Evolutionary conservation across 2,797 vertebrate genomes (phyloP), one percentile per base, ranked within the genome.

Genomic region (Gambusia yucatana): DNA sequence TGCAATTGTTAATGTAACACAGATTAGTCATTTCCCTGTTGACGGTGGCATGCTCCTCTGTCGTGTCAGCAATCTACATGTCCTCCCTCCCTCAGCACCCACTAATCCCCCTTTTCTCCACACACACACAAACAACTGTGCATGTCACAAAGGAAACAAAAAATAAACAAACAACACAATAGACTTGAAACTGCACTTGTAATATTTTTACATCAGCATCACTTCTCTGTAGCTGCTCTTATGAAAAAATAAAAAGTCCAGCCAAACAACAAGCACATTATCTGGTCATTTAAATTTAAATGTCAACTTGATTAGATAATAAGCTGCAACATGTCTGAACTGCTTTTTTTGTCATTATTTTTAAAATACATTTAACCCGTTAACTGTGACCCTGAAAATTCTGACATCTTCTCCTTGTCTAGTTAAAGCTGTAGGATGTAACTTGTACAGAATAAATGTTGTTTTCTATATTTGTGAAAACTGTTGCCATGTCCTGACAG

Each of bases 71-170:
- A 44, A 72, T 43, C 41, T 72, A 7, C 69, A 48, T 20, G 43
- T 55, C 65, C 14, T n/a, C 41, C 25, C 10, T 57, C 30, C 16
- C 67, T 46, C 39, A 14, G 50, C 65, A 59, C 33, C 39, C 39
- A 57, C 71, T 77, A 43, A 55, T 71, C 76, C 33, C 10, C 11
- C 25, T 36, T 14, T 30, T 72, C 67, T 70, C 41, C 61, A 36
- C 2, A 9, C 6, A 39, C 33, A 39, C 61, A 39, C 61, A 36
- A 1, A 9, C 6, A 39, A 39, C 20, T 55, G 25, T 57, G 50
- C 14, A 11, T 47, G 33, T 43, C 63, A 72, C 11, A 43, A 41
- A 52, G 3, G 20, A 70, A 41, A 20, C 14, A 44, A 39, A 16
- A 5, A 22, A 20, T 9, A 6, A 28, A 28, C 5, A 41, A 11